A percentile compares a stretch with the other conserved stretches of the same genome.
Conservation (phyloP, 1,140 invertebrate species). For the Habropoda laboriosa region DNA sequence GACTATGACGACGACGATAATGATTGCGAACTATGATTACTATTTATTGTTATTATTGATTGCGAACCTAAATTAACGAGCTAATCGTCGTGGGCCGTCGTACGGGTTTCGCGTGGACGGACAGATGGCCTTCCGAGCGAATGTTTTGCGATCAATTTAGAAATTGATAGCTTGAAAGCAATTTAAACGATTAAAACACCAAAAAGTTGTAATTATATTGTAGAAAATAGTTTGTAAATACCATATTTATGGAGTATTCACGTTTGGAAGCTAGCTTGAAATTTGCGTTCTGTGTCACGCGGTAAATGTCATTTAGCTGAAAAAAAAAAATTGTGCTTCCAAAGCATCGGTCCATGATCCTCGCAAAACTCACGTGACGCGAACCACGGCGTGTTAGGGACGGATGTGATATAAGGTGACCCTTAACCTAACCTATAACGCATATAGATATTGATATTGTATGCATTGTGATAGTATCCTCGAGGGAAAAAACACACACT, state of each 20-base stretch:
- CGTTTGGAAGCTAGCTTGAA: not conserved
- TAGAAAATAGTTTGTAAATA: not conserved
- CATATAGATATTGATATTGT: conserved; percentile 68
- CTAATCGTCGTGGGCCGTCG: conserved; percentile 44
- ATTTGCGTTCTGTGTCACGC: not conserved
- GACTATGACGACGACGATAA: conserved; percentile 54
- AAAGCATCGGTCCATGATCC: not conserved
- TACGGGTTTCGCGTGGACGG: not conserved
- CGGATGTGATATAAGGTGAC: conserved; percentile 77
- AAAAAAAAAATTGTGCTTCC: conserved; percentile 27
- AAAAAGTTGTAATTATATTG: not conserved
- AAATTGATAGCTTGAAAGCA: not conserved
- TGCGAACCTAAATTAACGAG: conserved; percentile 60
- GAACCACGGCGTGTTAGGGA: conserved; percentile 55
- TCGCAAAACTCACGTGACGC: conserved; percentile 1
- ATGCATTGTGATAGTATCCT: conserved; percentile 74
- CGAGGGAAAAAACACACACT: conserved; percentile 13
- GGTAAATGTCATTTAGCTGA: not conserved
- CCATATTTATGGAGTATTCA: not conserved
- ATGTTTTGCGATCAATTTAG: not conserved
- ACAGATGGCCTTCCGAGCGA: not conserved
- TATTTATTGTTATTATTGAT: conserved; percentile 71
- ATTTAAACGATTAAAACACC: not conserved
- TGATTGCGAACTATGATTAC: conserved; percentile 60
- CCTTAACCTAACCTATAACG: conserved; percentile 66